These are phyloP conservation scores for Leptodactylus fallax DNA, from an alignment of 2,797 vertebrate species.

Conservation along the genomic window DNA sequence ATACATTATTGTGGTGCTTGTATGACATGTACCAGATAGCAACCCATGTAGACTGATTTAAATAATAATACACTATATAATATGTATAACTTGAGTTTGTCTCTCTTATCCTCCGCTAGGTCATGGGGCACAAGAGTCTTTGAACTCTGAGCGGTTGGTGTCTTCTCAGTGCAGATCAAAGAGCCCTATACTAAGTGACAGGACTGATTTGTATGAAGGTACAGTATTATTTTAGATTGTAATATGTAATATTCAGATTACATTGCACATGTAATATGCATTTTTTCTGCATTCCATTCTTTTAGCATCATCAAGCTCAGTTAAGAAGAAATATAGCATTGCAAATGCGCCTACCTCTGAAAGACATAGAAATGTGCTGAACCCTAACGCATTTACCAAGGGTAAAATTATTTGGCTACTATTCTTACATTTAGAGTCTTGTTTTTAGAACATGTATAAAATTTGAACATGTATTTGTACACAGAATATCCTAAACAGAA, in stretches of 20 bases:
- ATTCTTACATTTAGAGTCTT: background rate
- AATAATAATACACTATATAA: no score
- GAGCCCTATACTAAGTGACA: background rate
- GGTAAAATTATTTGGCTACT: background rate
- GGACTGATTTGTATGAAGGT: background rate
- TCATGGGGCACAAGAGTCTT: conserved; percentile 63
- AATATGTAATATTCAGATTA: background rate
- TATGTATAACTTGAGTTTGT: background rate
- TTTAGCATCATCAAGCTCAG: background rate
- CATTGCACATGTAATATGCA: no score
- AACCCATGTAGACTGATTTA: no score
- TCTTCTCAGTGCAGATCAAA: background rate
- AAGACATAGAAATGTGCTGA: background rate
- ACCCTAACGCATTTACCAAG: background rate
- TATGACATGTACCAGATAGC: no score
- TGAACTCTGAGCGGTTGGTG: conserved; percentile 39
- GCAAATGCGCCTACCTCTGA: background rate
- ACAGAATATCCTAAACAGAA: conserved; percentile 40
- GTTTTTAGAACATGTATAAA: background rate
- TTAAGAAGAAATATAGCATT: background rate
- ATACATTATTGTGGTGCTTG: no score
- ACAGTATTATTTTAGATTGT: background rate
- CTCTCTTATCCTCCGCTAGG: conserved; percentile 65
- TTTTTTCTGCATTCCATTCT: background rate
- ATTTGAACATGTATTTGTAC: conserved; percentile 3